Conservation (phyloP, 2,113 vertebrate species). For the Scortum barcoo region DNA sequence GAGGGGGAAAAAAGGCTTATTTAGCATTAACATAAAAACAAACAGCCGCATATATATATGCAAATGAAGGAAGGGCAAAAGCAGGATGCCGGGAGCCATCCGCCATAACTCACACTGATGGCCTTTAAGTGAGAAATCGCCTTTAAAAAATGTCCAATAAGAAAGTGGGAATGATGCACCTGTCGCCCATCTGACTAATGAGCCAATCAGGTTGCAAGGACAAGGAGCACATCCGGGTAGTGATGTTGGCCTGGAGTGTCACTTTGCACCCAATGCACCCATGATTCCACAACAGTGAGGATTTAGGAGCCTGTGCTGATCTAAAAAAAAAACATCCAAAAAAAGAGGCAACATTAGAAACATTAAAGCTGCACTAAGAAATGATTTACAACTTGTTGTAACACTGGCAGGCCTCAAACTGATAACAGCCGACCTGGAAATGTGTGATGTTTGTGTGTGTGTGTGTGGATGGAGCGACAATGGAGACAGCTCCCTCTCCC, state of each 20-base stretch:
- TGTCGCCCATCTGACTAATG: conserved; percentile 77
- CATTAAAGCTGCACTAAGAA: background rate
- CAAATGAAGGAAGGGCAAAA: conserved; percentile 72
- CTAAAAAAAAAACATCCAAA: background rate
- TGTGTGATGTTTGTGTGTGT: background rate
- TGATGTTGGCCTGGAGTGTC: conserved; percentile 54
- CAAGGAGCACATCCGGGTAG: conserved; percentile 62
- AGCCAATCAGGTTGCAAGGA: conserved; percentile 78
- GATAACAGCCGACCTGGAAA: conserved; percentile 3
- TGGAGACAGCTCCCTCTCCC: conserved; percentile 3
- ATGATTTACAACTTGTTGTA: conserved; percentile 9
- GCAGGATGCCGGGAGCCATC: conserved; percentile 60
- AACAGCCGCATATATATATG: conserved; percentile 75
- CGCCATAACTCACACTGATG: conserved; percentile 75
- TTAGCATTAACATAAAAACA: conserved; percentile 79
- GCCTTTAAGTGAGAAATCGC: conserved; percentile 68
- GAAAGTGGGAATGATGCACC: conserved; percentile 74
- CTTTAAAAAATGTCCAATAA: conserved; percentile 69
- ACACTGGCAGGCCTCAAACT: background rate
- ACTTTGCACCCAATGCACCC: conserved; percentile 11
- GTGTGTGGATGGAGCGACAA: conserved; percentile 23
- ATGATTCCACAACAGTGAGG: conserved; percentile 6
- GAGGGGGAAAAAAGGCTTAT: conserved; percentile 38
- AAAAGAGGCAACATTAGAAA: background rate
- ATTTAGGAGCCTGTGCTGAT: conserved; percentile 3